Conservation (phyloP, 2,797 vertebrate species). For the Pantherophis alleghaniensis region DNA sequence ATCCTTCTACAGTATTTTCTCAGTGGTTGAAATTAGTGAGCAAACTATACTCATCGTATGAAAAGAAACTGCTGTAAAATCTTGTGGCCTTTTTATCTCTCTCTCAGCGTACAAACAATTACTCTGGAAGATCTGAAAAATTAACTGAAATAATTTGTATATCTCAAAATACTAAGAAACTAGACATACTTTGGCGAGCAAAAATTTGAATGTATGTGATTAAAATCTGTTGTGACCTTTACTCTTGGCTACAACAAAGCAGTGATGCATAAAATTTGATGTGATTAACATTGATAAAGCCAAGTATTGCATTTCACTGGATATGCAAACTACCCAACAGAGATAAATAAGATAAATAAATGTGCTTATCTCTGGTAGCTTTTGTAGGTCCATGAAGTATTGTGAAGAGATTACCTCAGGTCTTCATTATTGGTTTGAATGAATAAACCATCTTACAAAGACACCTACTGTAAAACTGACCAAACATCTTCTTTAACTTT, state of each 20-base stretch:
- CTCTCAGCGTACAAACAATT: background rate
- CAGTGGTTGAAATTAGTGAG: background rate
- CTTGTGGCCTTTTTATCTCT: background rate
- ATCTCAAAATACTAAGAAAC: background rate
- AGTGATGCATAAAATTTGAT: constrained; percentile 45
- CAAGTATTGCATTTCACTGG: background rate
- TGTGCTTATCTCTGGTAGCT: background rate
- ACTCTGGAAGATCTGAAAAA: background rate
- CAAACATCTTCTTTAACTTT: background rate
- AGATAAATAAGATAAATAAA: background rate
- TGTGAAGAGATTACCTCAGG: background rate
- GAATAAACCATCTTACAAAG: background rate
- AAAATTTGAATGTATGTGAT: background rate
- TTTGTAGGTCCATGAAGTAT: background rate
- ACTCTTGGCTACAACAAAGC: constrained; percentile 43
- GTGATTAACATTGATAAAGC: constrained; percentile 34
- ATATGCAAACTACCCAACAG: background rate
- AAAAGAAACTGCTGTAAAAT: background rate
- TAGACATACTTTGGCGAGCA: constrained; percentile 38
- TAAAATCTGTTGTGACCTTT: constrained; percentile 20
- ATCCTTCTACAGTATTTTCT: background rate
- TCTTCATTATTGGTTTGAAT: background rate
- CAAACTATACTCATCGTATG: background rate
- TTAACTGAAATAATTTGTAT: background rate
- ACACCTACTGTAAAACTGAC: background rate